Conservation (phyloP, 92 coral and sea anemone genomes). For the Parazoanthus atlanticus region DNA sequence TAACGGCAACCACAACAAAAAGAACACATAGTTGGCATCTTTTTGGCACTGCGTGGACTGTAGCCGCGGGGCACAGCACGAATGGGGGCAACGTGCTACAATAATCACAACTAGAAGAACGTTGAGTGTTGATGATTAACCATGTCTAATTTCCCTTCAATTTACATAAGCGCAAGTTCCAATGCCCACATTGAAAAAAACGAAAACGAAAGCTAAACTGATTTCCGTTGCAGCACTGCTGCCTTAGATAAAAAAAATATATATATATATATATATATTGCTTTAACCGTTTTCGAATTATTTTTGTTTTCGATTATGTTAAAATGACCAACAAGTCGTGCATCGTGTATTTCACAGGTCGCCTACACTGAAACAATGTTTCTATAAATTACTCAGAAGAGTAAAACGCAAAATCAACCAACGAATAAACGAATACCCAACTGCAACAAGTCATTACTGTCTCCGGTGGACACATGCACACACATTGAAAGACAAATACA, state of each 20-base stretch:
- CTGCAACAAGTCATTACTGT: neutral
- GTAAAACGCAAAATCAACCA: neutral
- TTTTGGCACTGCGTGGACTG: neutral
- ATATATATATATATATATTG: too few relatives aligned
- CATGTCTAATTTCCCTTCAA: neutral
- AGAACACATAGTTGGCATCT: neutral
- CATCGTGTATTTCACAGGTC: neutral
- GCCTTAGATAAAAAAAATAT: neutral
- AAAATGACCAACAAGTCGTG: neutral
- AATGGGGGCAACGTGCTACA: neutral
- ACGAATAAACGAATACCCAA: neutral
- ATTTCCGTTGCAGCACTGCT: neutral
- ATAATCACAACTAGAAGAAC: neutral
- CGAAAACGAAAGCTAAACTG: neutral
- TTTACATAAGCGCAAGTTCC: neutral
- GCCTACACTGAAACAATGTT: neutral
- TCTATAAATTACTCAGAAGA: neutral
- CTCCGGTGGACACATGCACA: neutral
- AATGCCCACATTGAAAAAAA: neutral
- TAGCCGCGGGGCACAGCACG: neutral
- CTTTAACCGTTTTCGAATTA: neutral
- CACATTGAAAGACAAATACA: too few relatives aligned
- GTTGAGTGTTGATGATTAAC: neutral
- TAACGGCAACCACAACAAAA: conserved; percentile 28
- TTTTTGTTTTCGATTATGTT: neutral